A percentile compares a stretch with the other conserved stretches of the same genome.
Evolutionary conservation across 1,140 invertebrate species (phyloP).

Genomic region (Capitella teleta): DNA sequence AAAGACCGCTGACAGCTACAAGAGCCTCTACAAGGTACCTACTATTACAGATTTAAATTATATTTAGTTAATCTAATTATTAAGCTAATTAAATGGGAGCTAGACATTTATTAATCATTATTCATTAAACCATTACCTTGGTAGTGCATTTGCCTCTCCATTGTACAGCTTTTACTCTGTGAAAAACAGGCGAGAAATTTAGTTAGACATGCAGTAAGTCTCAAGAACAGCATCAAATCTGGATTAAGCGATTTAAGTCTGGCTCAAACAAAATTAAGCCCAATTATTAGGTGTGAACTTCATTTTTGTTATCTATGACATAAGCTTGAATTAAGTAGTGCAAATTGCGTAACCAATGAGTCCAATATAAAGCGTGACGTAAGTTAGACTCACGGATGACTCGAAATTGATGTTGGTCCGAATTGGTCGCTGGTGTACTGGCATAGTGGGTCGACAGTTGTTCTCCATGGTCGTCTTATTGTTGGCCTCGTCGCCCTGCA

Average conservation of each 20-base stretch:
- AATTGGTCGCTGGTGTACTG: slow-evolving; percentile 76
- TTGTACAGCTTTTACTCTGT: slow-evolving; percentile 10
- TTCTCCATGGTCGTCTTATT: slow-evolving; percentile 82
- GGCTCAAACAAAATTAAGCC: too few species aligned
- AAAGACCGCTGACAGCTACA: too few species aligned
- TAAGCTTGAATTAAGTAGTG: not conserved
- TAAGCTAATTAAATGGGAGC: too few species aligned
- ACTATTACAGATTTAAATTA: too few species aligned
- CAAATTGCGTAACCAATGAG: not conserved
- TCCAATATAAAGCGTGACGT: not conserved
- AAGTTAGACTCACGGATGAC: slow-evolving; percentile 51
- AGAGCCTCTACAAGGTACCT: too few species aligned
- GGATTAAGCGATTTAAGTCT: too few species aligned
- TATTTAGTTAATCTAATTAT: too few species aligned
- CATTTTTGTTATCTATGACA: not conserved
- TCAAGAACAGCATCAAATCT: too few species aligned
- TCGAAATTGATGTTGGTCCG: slow-evolving; percentile 92
- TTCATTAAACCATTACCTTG: too few species aligned
- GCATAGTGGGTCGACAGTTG: slow-evolving; percentile 81
- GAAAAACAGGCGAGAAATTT: not conserved
- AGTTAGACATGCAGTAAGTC: too few species aligned
- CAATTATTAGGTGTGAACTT: not conserved
- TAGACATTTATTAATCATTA: too few species aligned
- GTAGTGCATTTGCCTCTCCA: slow-evolving; percentile 10
- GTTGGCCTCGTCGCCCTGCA: slow-evolving; percentile 72